Percentiles rank a stretch among this genome's conserved stretches.
Conservation (phyloP, 2,797 vertebrate genomes). For the Caiman crocodilus region DNA sequence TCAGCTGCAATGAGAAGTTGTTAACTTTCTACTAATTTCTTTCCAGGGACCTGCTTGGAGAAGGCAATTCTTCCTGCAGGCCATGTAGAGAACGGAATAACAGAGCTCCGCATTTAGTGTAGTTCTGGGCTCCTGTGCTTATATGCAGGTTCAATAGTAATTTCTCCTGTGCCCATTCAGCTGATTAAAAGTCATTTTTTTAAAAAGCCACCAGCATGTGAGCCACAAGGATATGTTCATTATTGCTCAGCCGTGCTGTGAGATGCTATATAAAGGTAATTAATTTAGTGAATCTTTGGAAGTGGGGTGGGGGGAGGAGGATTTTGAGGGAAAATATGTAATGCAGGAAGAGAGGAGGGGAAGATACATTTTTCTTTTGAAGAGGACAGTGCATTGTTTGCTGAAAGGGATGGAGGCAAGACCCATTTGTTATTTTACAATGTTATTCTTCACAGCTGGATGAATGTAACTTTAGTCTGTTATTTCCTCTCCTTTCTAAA, state of each 20-base stretch:
- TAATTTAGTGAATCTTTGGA: slow-evolving; percentile 79
- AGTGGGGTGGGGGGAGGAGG: slow-evolving; percentile 59
- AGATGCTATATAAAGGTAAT: slow-evolving; percentile 77
- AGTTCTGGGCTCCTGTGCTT: slow-evolving; percentile 43
- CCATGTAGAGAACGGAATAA: slow-evolving; percentile 7
- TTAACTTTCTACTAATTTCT: neutral
- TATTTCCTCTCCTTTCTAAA: neutral
- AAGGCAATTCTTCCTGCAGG: slow-evolving; percentile 55
- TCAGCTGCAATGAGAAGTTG: accelerated
- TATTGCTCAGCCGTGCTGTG: slow-evolving; percentile 80
- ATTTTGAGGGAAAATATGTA: slow-evolving; percentile 67
- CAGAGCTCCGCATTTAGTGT: neutral
- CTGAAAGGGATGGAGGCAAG: slow-evolving; percentile 27
- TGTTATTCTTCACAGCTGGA: slow-evolving; percentile 8
- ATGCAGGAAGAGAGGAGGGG: slow-evolving; percentile 33
- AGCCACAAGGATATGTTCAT: slow-evolving; percentile 77
- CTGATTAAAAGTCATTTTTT: slow-evolving; percentile 82
- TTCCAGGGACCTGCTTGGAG: slow-evolving; percentile 7
- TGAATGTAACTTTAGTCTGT: neutral
- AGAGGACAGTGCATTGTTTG: slow-evolving; percentile 28
- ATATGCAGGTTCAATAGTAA: slow-evolving; percentile 72
- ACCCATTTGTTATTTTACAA: slow-evolving; percentile 32
- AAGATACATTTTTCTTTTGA: slow-evolving; percentile 54
- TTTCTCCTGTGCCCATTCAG: slow-evolving; percentile 79
- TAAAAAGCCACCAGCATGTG: slow-evolving; percentile 77